Evolutionary conservation across 2,888 invertebrate species (phyloP).

Genomic region (Lepidochitona cinerea): DNA sequence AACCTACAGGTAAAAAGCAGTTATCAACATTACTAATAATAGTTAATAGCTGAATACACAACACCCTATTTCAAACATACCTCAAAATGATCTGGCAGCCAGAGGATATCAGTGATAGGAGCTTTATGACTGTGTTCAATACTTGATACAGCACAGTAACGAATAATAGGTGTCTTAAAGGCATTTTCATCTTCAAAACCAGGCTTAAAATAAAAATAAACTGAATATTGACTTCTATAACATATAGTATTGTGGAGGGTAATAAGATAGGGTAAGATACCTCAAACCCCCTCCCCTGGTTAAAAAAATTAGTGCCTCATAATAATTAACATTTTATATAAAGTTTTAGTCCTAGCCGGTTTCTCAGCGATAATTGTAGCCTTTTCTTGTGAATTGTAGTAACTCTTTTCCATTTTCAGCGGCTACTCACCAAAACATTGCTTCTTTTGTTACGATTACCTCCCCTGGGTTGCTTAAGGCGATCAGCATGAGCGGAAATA

Average conservation of each 20-base stretch:
- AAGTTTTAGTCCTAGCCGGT: too few relatives aligned
- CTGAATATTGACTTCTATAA: too few relatives aligned
- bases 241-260: too few relatives aligned
- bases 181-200: constrained; percentile 70
- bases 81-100: constrained; percentile 71
- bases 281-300: background rate
- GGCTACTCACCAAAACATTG: constrained; percentile 54
- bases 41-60: too few relatives aligned
- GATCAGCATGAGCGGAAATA: constrained; percentile 64
- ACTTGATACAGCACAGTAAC: constrained; percentile 70
- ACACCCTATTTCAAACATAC: too few relatives aligned
- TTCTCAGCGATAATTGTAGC: too few relatives aligned
- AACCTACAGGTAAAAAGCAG: too few relatives aligned
- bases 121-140: constrained; percentile 69
- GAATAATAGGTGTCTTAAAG: constrained; percentile 66
- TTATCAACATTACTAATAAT: too few relatives aligned
- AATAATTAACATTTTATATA: too few relatives aligned
- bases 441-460: constrained; percentile 59
- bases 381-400: too few relatives aligned
- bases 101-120: constrained; percentile 68
- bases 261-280: too few relatives aligned
- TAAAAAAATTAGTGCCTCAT: constrained; percentile 5
- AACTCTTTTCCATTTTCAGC: too few relatives aligned
- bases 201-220: constrained; percentile 52
- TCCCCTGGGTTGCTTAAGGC: constrained; percentile 62